Base-by-base conservation (phyloP, 2,797 vertebrate genomes). In the Protosalanx chinensis region DNA sequence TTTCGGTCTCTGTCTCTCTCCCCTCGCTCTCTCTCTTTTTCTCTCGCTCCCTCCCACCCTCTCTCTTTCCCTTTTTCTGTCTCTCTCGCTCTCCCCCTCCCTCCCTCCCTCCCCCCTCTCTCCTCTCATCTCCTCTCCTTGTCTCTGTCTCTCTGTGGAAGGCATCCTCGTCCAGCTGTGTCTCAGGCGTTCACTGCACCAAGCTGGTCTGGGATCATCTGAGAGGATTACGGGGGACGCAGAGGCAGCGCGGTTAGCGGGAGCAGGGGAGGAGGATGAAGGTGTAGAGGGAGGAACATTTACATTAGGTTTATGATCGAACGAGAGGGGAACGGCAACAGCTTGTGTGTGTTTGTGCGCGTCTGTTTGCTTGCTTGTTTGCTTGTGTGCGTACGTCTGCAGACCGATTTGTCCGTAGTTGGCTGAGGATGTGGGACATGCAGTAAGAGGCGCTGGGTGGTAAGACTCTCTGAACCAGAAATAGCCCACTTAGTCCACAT, bases 291-390 rank as follows among this genome's bases (percentile, higher is more conserved):
- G 29, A 61, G 59, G 29, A 29, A 60, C 23, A 27, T 27, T 27
- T 27, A 27, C 23, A 1, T n/a, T 20, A 23, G 2, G 59, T 8
- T 10, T 3, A 29, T 3, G 23, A 29, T 65, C 81, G 60, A 63
- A 23, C 57, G 70, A 71, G 49, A 71, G 49, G 27, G 29, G n/a
- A 30, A 53, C 30, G 15, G 61, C 4, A 61, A 53, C 37, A 56
- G 53, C 35, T 46, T 71, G 35, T 66, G 61, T 49, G 56, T 69
- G 23, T 62, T 35, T 46, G 37, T 66, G 37, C 49, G 64, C 27
- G 64, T 64, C 16, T 70, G 68, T 61, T 3, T 46, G 33, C 32
- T 37, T 30, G 37, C 49, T 12, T 64, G 62, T 46, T 37, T 68
- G 57, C 41, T 5, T 13, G 32, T 51, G 67, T 58, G 56, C 59